These are phyloP conservation scores for Micrastur ruficollis DNA, from an alignment of 2,797 vertebrate genomes.

Conservation along the genomic window DNA sequence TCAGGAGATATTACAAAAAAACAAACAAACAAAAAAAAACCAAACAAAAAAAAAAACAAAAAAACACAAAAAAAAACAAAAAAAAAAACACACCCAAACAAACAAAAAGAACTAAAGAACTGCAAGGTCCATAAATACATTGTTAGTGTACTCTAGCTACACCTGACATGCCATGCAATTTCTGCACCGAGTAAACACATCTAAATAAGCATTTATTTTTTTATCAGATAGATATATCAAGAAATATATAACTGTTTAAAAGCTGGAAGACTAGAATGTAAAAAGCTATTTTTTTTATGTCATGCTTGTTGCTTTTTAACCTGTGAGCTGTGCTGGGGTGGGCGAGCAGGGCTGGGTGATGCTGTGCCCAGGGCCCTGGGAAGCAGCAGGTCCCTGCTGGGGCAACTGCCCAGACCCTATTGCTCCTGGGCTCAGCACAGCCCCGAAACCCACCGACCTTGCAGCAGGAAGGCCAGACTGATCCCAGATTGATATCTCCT, in stretches of 20 bases:
- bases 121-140: neutral
- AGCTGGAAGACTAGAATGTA: neutral
- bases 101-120: neutral
- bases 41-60: too few relatives aligned
- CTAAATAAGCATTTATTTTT: neutral
- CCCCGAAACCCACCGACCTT: fast-evolving
- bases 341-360: fast-evolving
- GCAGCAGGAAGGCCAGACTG: neutral
- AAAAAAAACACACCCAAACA: too few relatives aligned
- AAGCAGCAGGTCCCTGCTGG: neutral
- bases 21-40: too few relatives aligned
- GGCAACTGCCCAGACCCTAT: neutral
- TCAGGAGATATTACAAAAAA: neutral
- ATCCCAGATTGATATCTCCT: neutral
- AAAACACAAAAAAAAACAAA: too few relatives aligned
- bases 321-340: neutral
- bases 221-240: neutral
- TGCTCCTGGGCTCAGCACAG: neutral
- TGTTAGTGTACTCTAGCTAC: neutral
- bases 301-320: neutral
- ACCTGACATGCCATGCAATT: neutral
- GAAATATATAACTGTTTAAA: neutral
- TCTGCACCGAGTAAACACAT: neutral
- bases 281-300: neutral
- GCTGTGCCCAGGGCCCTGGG: neutral